Evolutionary conservation across 2,888 invertebrate genomes (phyloP), one percentile per base, ranked within the genome.

Genomic region (Ornithoptera alexandrae): DNA sequence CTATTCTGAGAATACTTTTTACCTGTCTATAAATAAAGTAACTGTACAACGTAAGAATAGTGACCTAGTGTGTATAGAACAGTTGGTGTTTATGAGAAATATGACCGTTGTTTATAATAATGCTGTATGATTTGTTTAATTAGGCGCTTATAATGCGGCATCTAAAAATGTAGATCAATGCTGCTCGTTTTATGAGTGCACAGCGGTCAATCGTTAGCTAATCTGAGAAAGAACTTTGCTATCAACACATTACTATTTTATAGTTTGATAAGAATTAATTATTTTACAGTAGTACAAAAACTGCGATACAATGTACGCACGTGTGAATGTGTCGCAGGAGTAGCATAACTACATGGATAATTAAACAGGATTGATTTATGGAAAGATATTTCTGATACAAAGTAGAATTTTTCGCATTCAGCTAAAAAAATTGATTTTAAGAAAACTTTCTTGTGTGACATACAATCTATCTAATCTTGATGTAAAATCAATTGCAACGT

Each of bases 1-100:
- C 75, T 74, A 78, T 83, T 84, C 80, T 72, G 74, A 78, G 82
- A 81, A 83, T 73, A 77, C 67, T 73, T 71, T 71, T 67, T 64
- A 61, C 59, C 30, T 53, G 75, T 77, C 77, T 76, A 80, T 80
- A 80, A 81, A 80, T 79, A 76, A 76, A 76, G 70, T 78, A 80
- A 80, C 79, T 76, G 81, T 80, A 78, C 76, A 73, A 74, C 74
- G 75, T 77, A 73, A 75, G 75, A 77, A 77, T 72, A 77, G 76
- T 79, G 80, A 81, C 77, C 76, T 75, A 78, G 75, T 77, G 72
- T 39, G 36, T 60, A 66, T 70, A 72, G 72, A 69, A 30, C 2
- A 72, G 72, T 73, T 73, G 69, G 76, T 73, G 72, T 72, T 73
- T 71, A 60, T 76, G 76, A 77, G 76, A 72, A 59, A 58, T 56